A percentile compares a stretch with the other conserved stretches of the same genome.
Conservation (phyloP, 2,797 vertebrate genomes). For the Petrocephalus schoutedeni region DNA sequence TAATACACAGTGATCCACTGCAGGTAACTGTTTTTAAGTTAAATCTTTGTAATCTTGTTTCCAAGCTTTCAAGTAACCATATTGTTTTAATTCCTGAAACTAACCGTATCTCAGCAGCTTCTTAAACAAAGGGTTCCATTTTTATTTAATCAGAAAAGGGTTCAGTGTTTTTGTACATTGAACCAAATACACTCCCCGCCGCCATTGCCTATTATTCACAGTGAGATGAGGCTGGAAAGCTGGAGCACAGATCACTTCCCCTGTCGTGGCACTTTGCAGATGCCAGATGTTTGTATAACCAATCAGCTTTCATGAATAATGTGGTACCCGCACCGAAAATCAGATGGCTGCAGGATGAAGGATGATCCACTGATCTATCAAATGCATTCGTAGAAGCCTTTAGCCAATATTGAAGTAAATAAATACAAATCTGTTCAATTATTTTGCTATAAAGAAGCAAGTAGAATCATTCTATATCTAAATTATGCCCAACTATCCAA, state of each 20-base stretch:
- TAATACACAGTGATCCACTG: not conserved
- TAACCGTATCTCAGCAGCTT: not conserved
- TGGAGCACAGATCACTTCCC: not conserved
- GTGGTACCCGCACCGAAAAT: not conserved
- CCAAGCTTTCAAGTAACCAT: not conserved
- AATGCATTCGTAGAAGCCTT: not conserved
- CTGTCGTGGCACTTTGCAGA: not conserved
- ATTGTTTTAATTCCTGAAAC: not conserved
- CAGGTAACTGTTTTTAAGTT: not conserved
- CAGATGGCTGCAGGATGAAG: not conserved
- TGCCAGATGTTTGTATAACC: not conserved
- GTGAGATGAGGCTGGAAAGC: not conserved
- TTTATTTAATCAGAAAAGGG: not conserved
- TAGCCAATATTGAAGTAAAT: slow-evolving; percentile 12
- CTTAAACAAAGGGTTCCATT: not conserved
- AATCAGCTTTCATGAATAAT: not conserved
- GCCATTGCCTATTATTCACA: not conserved
- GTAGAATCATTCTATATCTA: slow-evolving; percentile 5
- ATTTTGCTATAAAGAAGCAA: slow-evolving; percentile 9
- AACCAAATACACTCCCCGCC: not conserved
- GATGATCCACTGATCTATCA: not conserved
- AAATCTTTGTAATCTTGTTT: not conserved
- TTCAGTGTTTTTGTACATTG: not conserved
- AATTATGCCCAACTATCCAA: not conserved
- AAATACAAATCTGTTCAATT: slow-evolving; percentile 14